Base-by-base conservation (phyloP, 2,888 invertebrate genomes). In the Laothoe populi region DNA sequence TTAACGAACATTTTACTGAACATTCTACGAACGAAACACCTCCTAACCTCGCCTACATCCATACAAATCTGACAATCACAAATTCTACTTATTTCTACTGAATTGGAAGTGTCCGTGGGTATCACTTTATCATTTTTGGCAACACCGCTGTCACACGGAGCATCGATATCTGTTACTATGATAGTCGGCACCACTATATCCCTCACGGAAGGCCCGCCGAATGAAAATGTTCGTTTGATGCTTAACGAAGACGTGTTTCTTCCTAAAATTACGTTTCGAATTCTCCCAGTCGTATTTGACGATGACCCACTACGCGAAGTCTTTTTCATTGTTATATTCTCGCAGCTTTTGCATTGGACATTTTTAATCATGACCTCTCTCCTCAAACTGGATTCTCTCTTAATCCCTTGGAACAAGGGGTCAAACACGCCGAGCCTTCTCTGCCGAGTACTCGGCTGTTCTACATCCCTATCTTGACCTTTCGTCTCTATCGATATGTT, bases 51-150 rank as follows among this genome's bases (percentile, higher is more conserved):
- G 13, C 64, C 76, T 21, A 72, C 79, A 49, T 85, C 86, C 45
- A 73, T 84, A 87, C 92, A 92, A 75, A 90, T 87, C 68, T 82
- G 84, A 86, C 91, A 92, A 71, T 88, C 83, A 84, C 92, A 92
- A 71, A 77, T 75, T 70, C 79, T 86, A 82, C 78, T 79, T 78
- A 80, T 68, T 64, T 78, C 86, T 84, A 88, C 77, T 68, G 70
- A 68, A 81, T 77, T 82, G 81, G 86, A 84, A 84, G 83, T 77
- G 73, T 82, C 74, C 66, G 76, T 72, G 65, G 70, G 59, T 67
- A 67, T 62, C 63, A 63, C 53, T 61, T 71, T 71, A 73, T 78
- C 72, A 57, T 63, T 66, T 69, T 81, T 84, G 83, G 83, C 84
- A 82, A 81, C 82, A 81, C 74, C 67, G 65, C 62, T 67, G 64